Conservation (phyloP, 2,888 invertebrate genomes). For the Aleiodes testaceus region DNA sequence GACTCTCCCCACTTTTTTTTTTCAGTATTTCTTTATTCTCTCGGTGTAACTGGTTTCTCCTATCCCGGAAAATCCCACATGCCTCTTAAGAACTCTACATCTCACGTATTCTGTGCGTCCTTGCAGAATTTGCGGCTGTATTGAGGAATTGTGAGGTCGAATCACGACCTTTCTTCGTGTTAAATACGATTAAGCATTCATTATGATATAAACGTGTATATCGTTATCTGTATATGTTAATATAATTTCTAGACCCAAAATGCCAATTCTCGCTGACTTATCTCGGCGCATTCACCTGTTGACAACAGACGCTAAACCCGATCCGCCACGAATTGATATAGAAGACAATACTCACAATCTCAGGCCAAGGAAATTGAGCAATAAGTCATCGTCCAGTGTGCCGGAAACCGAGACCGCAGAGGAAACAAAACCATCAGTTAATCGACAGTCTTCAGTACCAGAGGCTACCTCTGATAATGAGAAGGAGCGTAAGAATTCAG, state of each 20-base stretch:
- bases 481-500: slow-evolving; percentile 35
- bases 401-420: neutral
- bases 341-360: slow-evolving; percentile 54
- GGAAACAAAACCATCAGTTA: slow-evolving; percentile 23
- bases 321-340: slow-evolving; percentile 71
- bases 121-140: slow-evolving; percentile 6
- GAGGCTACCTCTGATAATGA: slow-evolving; percentile 8
- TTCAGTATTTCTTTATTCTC: neutral
- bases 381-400: slow-evolving; percentile 41
- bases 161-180: neutral
- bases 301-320: slow-evolving; percentile 75
- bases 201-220: slow-evolving; percentile 18
- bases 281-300: slow-evolving; percentile 74
- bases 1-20: neutral
- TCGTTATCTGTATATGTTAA: neutral
- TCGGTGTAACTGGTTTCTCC: neutral
- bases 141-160: neutral
- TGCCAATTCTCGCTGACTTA: slow-evolving; percentile 59
- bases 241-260: slow-evolving; percentile 43
- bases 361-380: slow-evolving; percentile 56
- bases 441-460: slow-evolving; percentile 28
- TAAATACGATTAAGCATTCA: neutral
- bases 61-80: slow-evolving; percentile 11
- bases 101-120: neutral
- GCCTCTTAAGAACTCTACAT: neutral